Percentiles rank a stretch among this genome's conserved stretches.
Conservation (phyloP, 1,140 invertebrate species). For the Drosophila lacteicornis region DNA sequence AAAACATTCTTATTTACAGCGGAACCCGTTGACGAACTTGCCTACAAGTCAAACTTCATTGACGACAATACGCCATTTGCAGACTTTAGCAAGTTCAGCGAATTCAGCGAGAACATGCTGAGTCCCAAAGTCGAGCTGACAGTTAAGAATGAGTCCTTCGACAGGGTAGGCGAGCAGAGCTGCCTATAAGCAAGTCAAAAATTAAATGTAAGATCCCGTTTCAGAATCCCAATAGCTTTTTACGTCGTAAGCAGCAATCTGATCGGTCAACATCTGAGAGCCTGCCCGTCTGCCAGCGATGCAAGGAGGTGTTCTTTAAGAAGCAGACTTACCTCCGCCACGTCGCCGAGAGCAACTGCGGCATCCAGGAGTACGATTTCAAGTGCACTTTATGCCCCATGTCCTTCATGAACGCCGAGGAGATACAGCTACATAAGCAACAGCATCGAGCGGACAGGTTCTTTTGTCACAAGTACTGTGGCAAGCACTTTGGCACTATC, state of each 20-base stretch:
- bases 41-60: constrained; percentile 71
- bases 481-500: constrained; percentile 75
- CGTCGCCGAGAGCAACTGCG: constrained; percentile 73
- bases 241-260: constrained; percentile 69
- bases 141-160: constrained; percentile 62
- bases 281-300: constrained; percentile 77
- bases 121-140: constrained; percentile 68
- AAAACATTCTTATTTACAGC: constrained; percentile 30
- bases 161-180: constrained; percentile 37
- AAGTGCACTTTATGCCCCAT: constrained; percentile 80
- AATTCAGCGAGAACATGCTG: constrained; percentile 68
- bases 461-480: constrained; percentile 82
- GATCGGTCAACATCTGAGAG: constrained; percentile 60
- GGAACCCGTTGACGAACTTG: constrained; percentile 71
- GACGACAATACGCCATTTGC: constrained; percentile 75
- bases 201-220: neutral
- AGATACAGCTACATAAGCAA: constrained; percentile 70
- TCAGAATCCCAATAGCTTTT: constrained; percentile 68
- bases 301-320: constrained; percentile 83
- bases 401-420: constrained; percentile 77
- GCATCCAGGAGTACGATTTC: constrained; percentile 79
- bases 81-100: constrained; percentile 67
- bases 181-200: neutral
- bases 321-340: constrained; percentile 72
- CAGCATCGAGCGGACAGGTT: constrained; percentile 71